Conservation (phyloP, 64 coral and sea anemone species). For the Stylophora pistillata region DNA sequence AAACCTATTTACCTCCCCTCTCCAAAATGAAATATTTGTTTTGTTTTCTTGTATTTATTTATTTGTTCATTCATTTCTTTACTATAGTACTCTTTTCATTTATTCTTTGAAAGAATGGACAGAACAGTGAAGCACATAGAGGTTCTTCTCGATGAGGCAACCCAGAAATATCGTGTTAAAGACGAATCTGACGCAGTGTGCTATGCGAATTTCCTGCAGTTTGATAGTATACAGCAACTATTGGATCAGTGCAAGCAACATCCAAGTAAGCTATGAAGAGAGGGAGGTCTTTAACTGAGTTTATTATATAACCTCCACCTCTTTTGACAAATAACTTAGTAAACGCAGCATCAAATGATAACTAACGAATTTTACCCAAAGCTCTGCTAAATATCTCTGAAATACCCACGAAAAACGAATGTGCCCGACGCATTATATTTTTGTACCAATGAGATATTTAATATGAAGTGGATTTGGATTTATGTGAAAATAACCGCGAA, state of each 20-base stretch:
- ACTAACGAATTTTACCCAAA: too few relatives aligned
- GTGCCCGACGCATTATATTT: too few relatives aligned
- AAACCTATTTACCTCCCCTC: too few relatives aligned
- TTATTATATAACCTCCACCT: too few relatives aligned
- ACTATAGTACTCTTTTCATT: background rate
- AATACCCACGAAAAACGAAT: too few relatives aligned
- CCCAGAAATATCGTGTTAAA: slow-evolving; percentile 83
- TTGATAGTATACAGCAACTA: slow-evolving; percentile 85
- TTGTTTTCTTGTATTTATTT: background rate
- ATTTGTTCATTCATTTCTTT: background rate
- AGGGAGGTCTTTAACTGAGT: background rate
- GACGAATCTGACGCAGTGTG: slow-evolving; percentile 80
- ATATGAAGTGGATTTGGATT: too few relatives aligned
- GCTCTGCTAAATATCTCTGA: too few relatives aligned
- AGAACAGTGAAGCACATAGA: slow-evolving; percentile 80
- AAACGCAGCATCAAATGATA: too few relatives aligned
- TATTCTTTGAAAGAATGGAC: slow-evolving; percentile 46
- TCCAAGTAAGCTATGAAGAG: slow-evolving; percentile 47
- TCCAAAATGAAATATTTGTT: too few relatives aligned
- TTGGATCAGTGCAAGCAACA: slow-evolving; percentile 90
- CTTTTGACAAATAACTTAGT: too few relatives aligned
- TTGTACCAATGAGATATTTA: too few relatives aligned
- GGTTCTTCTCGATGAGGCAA: slow-evolving; percentile 69
- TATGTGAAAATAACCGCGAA: too few relatives aligned
- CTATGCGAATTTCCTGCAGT: slow-evolving; percentile 93